Evolutionary conservation across 2,797 vertebrate species (phyloP).

Genomic region (Cuculus canorus): DNA sequence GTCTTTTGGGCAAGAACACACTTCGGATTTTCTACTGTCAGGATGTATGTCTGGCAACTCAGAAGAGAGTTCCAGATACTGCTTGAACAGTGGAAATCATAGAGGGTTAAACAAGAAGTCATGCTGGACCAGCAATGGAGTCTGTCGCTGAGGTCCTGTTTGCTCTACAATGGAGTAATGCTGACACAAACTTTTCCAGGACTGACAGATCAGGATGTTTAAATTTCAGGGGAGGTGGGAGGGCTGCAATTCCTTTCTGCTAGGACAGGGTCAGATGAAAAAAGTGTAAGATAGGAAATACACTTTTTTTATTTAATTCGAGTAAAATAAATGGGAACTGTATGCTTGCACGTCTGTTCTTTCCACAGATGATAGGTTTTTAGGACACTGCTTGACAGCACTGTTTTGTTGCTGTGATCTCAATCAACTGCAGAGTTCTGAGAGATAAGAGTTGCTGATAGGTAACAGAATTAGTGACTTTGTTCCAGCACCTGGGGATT

Average conservation of each 20-base stretch:
- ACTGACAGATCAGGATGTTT: constrained; percentile 37
- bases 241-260: constrained; percentile 58
- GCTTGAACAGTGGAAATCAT: constrained; percentile 16
- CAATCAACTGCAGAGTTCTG: background rate
- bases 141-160: background rate
- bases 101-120: constrained; percentile 24
- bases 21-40: background rate
- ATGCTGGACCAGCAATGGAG: background rate
- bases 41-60: background rate
- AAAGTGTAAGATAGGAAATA: constrained; percentile 55
- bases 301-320: constrained; percentile 67
- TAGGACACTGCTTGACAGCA: background rate
- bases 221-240: constrained; percentile 43
- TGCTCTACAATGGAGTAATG: constrained; percentile 2
- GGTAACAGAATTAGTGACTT: constrained; percentile 22
- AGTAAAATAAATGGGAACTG: constrained; percentile 67
- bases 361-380: background rate
- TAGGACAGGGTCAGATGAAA: constrained; percentile 64
- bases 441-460: constrained; percentile 21
- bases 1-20: background rate
- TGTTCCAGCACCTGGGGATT: background rate
- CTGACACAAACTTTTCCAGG: constrained; percentile 12
- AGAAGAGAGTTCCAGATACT: constrained; percentile 30
- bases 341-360: background rate
- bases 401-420: background rate